phyloP scores from a whole-genome alignment of 2,113 vertebrate species.

The Caranx ignobilis region DNA sequence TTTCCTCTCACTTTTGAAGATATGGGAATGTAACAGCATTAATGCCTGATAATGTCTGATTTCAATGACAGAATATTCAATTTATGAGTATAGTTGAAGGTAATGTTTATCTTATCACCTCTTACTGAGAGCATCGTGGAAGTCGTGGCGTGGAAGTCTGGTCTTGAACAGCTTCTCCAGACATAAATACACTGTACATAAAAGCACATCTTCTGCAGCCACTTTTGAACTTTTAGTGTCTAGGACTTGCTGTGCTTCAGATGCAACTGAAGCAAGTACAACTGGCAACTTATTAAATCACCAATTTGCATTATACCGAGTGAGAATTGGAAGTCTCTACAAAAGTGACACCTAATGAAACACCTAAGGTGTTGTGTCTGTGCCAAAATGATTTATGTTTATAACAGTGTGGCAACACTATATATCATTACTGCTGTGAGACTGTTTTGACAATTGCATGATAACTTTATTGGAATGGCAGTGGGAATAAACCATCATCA shows the following conservation, averaged over 20 bases:
- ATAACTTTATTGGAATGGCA: conserved; percentile 4
- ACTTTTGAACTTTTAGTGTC: neutral
- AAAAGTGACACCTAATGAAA: neutral
- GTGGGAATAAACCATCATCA: conserved; percentile 1
- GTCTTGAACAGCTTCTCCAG: neutral
- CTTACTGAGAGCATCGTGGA: neutral
- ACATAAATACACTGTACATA: neutral
- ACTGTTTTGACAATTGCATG: conserved; percentile 27
- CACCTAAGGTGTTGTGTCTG: conserved; percentile 10
- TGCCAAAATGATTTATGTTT: conserved; percentile 13
- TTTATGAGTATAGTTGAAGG: neutral
- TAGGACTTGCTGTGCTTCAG: neutral
- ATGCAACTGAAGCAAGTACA: neutral
- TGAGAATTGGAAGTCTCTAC: neutral
- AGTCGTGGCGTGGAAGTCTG: neutral
- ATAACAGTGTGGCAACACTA: conserved; percentile 26
- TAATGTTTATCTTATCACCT: neutral
- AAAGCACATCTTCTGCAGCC: neutral
- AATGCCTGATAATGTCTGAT: neutral
- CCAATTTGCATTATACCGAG: neutral
- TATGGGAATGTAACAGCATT: neutral
- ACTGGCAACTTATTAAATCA: neutral
- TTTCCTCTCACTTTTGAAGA: neutral
- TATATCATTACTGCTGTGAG: conserved; percentile 10
- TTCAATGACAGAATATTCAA: neutral